Percentiles rank a stretch among this genome's conserved stretches.
Conservation (phyloP, 1,140 invertebrate genomes). For the Augochlora pura region DNA sequence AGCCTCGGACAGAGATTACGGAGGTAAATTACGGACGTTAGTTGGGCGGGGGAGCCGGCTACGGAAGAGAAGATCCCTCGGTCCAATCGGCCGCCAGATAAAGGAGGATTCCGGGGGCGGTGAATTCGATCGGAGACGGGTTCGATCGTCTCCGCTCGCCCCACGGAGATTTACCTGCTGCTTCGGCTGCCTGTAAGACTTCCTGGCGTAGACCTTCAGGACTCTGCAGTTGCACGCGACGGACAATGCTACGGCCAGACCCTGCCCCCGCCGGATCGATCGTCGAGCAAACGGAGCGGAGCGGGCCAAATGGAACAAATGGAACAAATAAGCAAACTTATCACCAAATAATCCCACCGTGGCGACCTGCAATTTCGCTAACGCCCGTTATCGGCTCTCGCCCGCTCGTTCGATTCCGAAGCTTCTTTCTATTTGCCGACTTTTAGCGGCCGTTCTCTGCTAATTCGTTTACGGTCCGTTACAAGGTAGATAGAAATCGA, state of each 20-base stretch:
- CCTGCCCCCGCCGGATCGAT: slow-evolving; percentile 73
- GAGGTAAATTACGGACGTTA: not conserved
- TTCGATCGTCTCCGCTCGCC: not conserved
- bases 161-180: slow-evolving; percentile 68
- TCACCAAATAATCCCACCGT: too few species aligned
- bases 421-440: too few species aligned
- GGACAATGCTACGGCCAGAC: slow-evolving; percentile 83
- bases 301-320: slow-evolving; percentile 11
- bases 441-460: too few species aligned
- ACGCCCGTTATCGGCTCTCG: not conserved
- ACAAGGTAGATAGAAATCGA: too few species aligned
- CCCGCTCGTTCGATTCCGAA: too few species aligned
- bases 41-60: not conserved
- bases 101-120: not conserved
- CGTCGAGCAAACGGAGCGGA: slow-evolving; percentile 28
- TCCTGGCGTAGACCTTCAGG: slow-evolving; percentile 80
- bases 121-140: not conserved
- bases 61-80: not conserved
- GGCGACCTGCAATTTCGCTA: too few species aligned
- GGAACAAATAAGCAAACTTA: not conserved
- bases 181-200: slow-evolving; percentile 74
- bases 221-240: slow-evolving; percentile 85
- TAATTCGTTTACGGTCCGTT: too few species aligned
- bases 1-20: not conserved
- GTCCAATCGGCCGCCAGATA: not conserved